These are phyloP conservation scores for Reinhardtius hippoglossoides DNA, from an alignment of 2,113 vertebrate genomes.

Conservation along the genomic window DNA sequence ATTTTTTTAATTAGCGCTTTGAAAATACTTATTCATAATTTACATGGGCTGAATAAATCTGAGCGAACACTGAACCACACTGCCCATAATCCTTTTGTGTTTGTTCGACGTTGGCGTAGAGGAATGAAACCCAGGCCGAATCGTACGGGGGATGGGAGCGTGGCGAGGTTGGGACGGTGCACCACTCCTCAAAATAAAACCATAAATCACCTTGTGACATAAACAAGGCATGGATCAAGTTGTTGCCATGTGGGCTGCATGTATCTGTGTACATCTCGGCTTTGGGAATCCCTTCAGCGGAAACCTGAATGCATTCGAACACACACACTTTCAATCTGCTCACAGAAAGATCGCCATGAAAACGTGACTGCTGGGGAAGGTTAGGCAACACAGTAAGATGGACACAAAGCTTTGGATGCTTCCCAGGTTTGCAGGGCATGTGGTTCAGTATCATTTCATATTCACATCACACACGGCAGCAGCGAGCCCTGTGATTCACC, in stretches of 20 bases:
- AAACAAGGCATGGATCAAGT: conserved; percentile 44
- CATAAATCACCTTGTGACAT: conserved; percentile 43
- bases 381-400: conserved; percentile 36
- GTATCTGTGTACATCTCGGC: conserved; percentile 29
- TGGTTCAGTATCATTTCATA: conserved; percentile 40
- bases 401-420: conserved; percentile 27
- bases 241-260: conserved; percentile 45
- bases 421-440: conserved; percentile 10
- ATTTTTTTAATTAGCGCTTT: conserved; percentile 56
- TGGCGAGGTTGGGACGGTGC: background rate
- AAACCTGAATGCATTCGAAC: conserved; percentile 5
- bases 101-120: conserved; percentile 40
- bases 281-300: conserved; percentile 42
- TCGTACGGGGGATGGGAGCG: conserved; percentile 13
- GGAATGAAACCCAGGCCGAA: conserved; percentile 54
- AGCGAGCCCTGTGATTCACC: conserved; percentile 9
- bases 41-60: conserved; percentile 52
- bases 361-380: conserved; percentile 35
- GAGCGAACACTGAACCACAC: conserved; percentile 37
- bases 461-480: conserved; percentile 48
- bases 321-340: conserved; percentile 19
- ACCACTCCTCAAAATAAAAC: conserved; percentile 33
- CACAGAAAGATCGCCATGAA: conserved; percentile 42
- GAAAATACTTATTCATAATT: conserved; percentile 59
- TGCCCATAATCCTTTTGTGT: conserved; percentile 29